phyloP scores from a whole-genome alignment of 2,113 vertebrate species.

The Lepus europaeus region DNA sequence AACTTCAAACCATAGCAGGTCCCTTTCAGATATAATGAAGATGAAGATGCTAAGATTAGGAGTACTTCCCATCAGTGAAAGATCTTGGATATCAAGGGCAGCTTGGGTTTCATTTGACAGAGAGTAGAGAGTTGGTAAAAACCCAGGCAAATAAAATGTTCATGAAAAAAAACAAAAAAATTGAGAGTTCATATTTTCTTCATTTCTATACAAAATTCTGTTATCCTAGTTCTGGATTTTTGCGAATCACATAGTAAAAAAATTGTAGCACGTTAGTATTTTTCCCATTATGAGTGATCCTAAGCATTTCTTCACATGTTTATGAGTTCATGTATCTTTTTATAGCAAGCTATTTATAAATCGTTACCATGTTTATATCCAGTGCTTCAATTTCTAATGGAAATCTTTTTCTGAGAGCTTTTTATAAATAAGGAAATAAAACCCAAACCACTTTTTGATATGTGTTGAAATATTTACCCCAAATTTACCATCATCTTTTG shows the following conservation, averaged over 20 bases:
- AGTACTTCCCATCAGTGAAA: background rate
- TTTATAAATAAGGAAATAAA: background rate
- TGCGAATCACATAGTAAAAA: conserved; percentile 32
- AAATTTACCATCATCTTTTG: background rate
- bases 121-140: background rate
- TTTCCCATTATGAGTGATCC: background rate
- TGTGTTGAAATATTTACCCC: background rate
- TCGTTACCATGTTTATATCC: background rate
- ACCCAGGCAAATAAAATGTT: background rate
- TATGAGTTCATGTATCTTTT: background rate
- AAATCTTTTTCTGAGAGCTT: background rate
- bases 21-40: background rate
- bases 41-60: background rate
- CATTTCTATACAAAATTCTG: background rate
- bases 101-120: conserved; percentile 44
- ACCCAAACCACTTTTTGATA: background rate
- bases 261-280: background rate
- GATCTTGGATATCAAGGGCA: background rate
- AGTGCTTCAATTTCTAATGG: background rate
- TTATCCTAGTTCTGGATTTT: background rate
- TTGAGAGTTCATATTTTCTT: background rate
- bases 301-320: background rate
- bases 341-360: background rate
- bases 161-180: background rate
- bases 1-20: too few relatives aligned